Base-by-base conservation (phyloP, 2,888 invertebrate genomes). In the Lasiommata megera region DNA sequence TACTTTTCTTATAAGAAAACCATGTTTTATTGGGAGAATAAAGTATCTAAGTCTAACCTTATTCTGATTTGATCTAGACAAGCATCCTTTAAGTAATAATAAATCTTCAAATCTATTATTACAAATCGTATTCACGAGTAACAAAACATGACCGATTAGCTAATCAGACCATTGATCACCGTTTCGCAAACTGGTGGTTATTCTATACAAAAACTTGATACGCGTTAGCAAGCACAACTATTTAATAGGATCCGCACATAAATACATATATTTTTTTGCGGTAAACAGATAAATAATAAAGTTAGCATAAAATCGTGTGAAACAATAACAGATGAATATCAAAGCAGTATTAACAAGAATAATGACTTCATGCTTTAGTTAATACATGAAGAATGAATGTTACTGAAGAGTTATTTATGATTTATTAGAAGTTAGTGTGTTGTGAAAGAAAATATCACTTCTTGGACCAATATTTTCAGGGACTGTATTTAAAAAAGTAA, bases 211-310 rank as follows among this genome's bases (percentile, higher is more conserved):
- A 46, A 46, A 46, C 29, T 16, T 3, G 44, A 31, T 8, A 44
- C 16, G 11, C 44, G 1, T 28, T 29, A 46, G 29, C 3, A 29
- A n/a, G 9, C 28, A 41, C 3, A 1, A 17, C 8, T 17, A 23
- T 46, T 29, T 46, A 31, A 46, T 46, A 29, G 16, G 16, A 46
- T 46, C 29, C 44, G 29, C 44, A 46, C 44, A 46, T 46, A 29
- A 46, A 46, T 46, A 46, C 14, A 34, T 46, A 23, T 18, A n/a
- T n/a, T n/a, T 46, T 46, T 9, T 16, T 46, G 29, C 16, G 9
- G 29, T 14, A 14, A 46, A 2, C 18, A 41, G 44, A 46, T 16
- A 46, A 16, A 46, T 46, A 43, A 18, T 0, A 6, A 17, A n/a
- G n/a, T 12, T 1, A 23, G n/a, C 23, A 46, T 29, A 46, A 46